Conservation (phyloP, 2,113 vertebrate species). For the Psophia crepitans region DNA sequence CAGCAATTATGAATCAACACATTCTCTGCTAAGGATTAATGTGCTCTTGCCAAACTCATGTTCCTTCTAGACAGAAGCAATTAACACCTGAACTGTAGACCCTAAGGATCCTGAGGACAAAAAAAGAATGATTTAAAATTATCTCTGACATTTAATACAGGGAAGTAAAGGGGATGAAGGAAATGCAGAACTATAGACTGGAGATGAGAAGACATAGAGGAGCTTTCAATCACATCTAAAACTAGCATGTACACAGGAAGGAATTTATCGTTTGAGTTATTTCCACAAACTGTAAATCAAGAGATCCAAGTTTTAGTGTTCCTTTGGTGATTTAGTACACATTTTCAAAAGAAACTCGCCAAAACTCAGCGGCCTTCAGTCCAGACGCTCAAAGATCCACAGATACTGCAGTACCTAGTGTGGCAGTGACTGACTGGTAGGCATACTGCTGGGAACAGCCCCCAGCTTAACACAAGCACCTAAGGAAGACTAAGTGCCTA, state of each 20-base stretch:
- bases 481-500: not conserved
- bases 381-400: not conserved
- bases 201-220: not conserved
- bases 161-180: not conserved
- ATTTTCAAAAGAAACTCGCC: not conserved
- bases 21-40: not conserved
- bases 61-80: not conserved
- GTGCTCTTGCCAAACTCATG: not conserved
- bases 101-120: not conserved
- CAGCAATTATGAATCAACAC: constrained; percentile 11
- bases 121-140: not conserved
- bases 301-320: not conserved
- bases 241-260: not conserved
- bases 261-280: not conserved
- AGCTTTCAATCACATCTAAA: not conserved
- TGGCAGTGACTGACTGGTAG: not conserved
- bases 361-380: not conserved
- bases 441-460: not conserved
- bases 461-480: not conserved
- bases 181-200: not conserved
- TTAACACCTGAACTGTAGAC: not conserved
- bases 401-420: not conserved
- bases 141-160: not conserved
- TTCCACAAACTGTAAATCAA: not conserved
- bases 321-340: not conserved